Percentiles rank a stretch among this genome's conserved stretches.
phyloP scores from a whole-genome alignment of 2,113 vertebrate species.

The Lipophrys pholis region DNA sequence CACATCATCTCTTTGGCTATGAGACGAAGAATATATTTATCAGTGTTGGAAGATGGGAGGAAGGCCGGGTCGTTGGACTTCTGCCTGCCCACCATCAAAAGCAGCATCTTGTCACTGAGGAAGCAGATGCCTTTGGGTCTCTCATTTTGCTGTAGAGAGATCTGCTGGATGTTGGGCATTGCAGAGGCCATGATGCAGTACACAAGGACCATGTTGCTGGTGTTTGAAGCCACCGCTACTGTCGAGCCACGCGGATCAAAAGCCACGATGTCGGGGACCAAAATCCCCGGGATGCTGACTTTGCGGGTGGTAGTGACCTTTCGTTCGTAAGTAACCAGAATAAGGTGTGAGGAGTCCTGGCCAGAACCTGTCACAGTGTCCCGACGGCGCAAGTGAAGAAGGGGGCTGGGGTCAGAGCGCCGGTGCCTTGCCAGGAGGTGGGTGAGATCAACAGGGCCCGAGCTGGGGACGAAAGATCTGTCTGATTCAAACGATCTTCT shows the following conservation, averaged over 20 bases:
- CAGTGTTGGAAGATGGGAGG: constrained; percentile 92
- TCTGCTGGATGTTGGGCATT: constrained; percentile 91
- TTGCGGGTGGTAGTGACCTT: constrained; percentile 89
- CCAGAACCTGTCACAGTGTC: constrained; percentile 89
- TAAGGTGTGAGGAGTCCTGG: constrained; percentile 93
- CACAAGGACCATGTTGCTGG: constrained; percentile 88
- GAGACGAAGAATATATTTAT: constrained; percentile 88
- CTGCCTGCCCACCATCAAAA: constrained; percentile 91
- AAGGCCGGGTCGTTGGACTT: constrained; percentile 89
- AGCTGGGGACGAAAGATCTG: constrained; percentile 77
- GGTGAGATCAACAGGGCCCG: constrained; percentile 88
- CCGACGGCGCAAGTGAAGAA: constrained; percentile 86
- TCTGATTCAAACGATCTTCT: constrained; percentile 81
- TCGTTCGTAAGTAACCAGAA: constrained; percentile 91
- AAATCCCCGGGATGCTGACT: constrained; percentile 92
- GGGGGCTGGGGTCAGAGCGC: constrained; percentile 84
- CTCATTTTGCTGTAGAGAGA: constrained; percentile 90
- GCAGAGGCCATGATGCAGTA: constrained; percentile 87
- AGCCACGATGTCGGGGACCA: constrained; percentile 94
- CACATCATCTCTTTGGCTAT: constrained; percentile 84
- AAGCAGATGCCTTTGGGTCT: constrained; percentile 95
- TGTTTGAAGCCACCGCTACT: constrained; percentile 93
- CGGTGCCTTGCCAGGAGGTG: constrained; percentile 85
- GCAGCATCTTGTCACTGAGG: constrained; percentile 87
- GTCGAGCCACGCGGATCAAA: constrained; percentile 87